These are phyloP conservation scores for Halictus rubicundus DNA, from an alignment of 1,140 invertebrate genomes.

Conservation along the genomic window DNA sequence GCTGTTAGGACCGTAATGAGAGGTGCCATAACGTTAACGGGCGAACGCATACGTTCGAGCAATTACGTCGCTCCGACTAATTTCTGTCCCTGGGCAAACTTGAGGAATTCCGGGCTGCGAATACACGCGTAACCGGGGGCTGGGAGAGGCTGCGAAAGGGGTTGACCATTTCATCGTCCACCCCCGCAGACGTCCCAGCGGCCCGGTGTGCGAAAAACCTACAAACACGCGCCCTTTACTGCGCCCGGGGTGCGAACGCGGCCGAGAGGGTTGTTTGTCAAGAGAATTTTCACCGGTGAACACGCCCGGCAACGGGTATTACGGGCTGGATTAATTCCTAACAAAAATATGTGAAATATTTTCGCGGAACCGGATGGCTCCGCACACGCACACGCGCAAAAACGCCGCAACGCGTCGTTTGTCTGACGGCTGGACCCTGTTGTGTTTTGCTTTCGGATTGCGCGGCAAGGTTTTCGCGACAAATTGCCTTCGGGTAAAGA, in stretches of 20 bases:
- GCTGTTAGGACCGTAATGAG: slow-evolving; percentile 62
- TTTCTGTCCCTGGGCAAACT: slow-evolving; percentile 65
- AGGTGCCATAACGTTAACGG: slow-evolving; percentile 65
- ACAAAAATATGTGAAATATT: slow-evolving; percentile 70
- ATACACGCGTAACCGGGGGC: slow-evolving; percentile 8
- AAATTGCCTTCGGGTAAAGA: slow-evolving; percentile 42
- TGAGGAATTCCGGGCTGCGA: slow-evolving; percentile 57
- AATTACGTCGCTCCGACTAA: slow-evolving; percentile 64
- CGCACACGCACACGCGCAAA: slow-evolving; percentile 20
- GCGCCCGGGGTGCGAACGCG: slow-evolving; percentile 13
- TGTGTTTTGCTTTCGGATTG: slow-evolving; percentile 67
- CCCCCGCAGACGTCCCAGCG: slow-evolving; percentile 1
- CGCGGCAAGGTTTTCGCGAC: slow-evolving; percentile 56
- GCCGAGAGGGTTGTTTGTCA: slow-evolving; percentile 63
- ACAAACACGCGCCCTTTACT: slow-evolving; percentile 49
- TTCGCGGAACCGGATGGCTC: slow-evolving; percentile 37
- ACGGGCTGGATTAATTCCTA: slow-evolving; percentile 65
- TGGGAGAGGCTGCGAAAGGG: slow-evolving; percentile 8
- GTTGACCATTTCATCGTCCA: slow-evolving; percentile 56
- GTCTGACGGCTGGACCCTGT: slow-evolving; percentile 43
- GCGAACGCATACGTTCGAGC: slow-evolving; percentile 63
- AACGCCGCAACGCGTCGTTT: slow-evolving; percentile 47
- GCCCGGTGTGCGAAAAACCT: slow-evolving; percentile 11
- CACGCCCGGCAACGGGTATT: slow-evolving; percentile 58
- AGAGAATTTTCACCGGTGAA: slow-evolving; percentile 63